These are phyloP conservation scores for Gonioctena quinquepunctata DNA, from an alignment of 1,140 invertebrate species.

Conservation along the genomic window DNA sequence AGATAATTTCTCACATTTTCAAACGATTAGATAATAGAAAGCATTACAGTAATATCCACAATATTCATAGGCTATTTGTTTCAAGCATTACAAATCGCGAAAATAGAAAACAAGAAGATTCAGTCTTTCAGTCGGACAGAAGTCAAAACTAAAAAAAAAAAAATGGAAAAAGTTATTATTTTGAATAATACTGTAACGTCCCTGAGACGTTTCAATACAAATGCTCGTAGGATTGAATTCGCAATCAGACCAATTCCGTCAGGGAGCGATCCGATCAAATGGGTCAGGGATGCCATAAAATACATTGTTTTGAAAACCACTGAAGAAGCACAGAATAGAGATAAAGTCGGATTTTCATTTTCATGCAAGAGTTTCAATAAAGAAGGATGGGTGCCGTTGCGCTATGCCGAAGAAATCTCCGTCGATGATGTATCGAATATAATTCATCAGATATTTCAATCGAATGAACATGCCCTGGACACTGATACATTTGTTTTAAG, in stretches of 20 bases:
- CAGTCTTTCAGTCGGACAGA: too few species aligned
- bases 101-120: too few species aligned
- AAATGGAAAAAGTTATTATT: neutral
- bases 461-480: too few species aligned
- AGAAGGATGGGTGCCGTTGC: slow-evolving; percentile 4
- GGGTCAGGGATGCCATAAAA: neutral
- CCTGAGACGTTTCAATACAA: neutral
- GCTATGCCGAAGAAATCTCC: neutral
- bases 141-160: too few species aligned
- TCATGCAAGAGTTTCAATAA: slow-evolving; percentile 8
- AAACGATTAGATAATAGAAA: too few species aligned
- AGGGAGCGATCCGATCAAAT: neutral
- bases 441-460: neutral
- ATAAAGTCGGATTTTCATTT: neutral
- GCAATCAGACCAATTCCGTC: neutral
- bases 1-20: too few species aligned
- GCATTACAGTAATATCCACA: too few species aligned
- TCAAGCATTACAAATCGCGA: too few species aligned
- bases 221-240: neutral
- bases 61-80: too few species aligned
- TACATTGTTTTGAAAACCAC: neutral
- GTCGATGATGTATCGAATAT: neutral
- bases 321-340: neutral
- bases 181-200: neutral
- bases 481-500: neutral